phyloP scores from a whole-genome alignment of 1,140 invertebrate genomes.

The Argopecten irradians region DNA sequence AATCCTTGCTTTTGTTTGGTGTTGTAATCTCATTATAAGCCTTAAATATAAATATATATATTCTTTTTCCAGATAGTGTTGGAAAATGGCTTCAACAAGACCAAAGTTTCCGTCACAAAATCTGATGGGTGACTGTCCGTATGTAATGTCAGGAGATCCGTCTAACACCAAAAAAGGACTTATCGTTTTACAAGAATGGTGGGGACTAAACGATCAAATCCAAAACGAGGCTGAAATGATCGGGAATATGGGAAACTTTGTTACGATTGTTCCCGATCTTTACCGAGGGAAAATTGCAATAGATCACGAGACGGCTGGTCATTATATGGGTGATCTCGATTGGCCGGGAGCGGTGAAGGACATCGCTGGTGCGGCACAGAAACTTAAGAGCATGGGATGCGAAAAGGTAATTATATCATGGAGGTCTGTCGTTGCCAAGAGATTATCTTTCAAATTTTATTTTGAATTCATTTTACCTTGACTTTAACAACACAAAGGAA shows the following conservation, averaged over 20 bases:
- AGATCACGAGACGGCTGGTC: constrained; percentile 70
- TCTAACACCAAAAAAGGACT: constrained; percentile 38
- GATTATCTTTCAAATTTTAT: no score
- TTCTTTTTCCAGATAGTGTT: no score
- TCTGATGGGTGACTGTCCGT: constrained; percentile 43
- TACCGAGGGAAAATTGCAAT: constrained; percentile 68
- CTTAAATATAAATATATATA: no score
- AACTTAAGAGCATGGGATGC: constrained; percentile 62
- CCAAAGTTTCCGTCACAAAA: no score
- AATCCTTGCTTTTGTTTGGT: no score
- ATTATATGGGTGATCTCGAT: constrained; percentile 70
- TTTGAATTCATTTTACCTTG: no score
- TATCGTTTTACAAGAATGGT: constrained; percentile 70
- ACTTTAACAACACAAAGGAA: no score
- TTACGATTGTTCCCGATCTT: no score
- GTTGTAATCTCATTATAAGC: no score
- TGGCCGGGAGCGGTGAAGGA: constrained; percentile 72
- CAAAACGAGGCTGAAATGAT: constrained; percentile 64
- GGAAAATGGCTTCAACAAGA: no score
- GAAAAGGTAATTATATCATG: constrained; percentile 58
- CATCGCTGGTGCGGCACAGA: constrained; percentile 66
- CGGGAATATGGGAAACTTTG: constrained; percentile 54
- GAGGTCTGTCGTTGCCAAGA: no score
- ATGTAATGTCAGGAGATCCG: constrained; percentile 25
- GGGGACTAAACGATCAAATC: constrained; percentile 74